phyloP scores from a whole-genome alignment of 37 sponge, comb jelly and placozoan species.

The Petrosia ficiformis region DNA sequence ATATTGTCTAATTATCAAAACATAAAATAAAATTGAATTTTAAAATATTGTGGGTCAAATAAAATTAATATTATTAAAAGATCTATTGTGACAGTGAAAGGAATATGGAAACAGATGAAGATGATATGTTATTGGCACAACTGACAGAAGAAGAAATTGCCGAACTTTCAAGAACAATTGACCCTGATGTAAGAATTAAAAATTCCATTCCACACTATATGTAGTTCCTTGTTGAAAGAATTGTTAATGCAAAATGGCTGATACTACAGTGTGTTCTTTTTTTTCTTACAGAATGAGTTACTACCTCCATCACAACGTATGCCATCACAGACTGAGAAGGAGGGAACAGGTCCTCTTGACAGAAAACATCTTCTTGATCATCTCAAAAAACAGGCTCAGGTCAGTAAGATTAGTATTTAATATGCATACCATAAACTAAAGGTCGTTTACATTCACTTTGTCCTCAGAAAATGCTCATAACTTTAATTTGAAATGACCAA shows the following conservation, averaged over 20 bases:
- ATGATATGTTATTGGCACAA: constrained; percentile 51
- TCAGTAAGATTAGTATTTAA: no score
- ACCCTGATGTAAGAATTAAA: constrained; percentile 68
- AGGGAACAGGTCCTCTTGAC: constrained; percentile 70
- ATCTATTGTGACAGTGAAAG: no score
- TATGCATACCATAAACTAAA: constrained; percentile 14
- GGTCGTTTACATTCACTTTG: no score
- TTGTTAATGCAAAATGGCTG: no score
- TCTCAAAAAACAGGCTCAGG: constrained; percentile 50
- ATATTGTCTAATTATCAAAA: no score
- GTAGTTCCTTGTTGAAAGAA: not conserved
- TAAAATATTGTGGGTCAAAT: no score
- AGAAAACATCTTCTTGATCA: constrained; percentile 43
- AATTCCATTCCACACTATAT: not conserved
- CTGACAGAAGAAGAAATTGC: constrained; percentile 57
- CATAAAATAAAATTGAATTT: no score
- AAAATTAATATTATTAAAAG: no score
- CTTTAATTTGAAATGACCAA: no score
- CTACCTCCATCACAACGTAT: constrained; percentile 69
- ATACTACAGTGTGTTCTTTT: not conserved
- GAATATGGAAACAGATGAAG: not conserved
- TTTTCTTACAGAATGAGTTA: constrained; percentile 50
- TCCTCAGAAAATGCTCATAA: no score
- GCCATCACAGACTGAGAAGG: constrained; percentile 70
- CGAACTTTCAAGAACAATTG: constrained; percentile 62